These are phyloP conservation scores for Pilophorus perplexus DNA, from an alignment of 2,888 invertebrate genomes.

Conservation along the genomic window DNA sequence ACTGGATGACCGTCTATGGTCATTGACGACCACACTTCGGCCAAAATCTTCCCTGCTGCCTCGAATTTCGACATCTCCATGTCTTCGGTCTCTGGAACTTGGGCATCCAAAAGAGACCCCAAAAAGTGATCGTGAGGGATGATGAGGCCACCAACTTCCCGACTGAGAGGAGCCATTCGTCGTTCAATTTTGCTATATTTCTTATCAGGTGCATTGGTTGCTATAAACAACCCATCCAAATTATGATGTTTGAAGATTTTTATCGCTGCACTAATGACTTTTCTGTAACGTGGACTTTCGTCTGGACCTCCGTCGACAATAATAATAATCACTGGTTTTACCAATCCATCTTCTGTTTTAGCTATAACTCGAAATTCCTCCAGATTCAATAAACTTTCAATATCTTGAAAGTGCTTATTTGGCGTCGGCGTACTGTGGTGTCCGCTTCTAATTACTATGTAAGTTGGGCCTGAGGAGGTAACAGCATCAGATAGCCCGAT, in stretches of 20 bases:
- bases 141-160: slow-evolving; percentile 50
- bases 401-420: too few relatives aligned
- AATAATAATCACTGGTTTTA: slow-evolving; percentile 50
- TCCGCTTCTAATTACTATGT: slow-evolving; percentile 51
- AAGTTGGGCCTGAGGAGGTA: slow-evolving; percentile 53
- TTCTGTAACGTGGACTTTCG: slow-evolving; percentile 48
- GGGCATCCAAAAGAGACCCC: slow-evolving; percentile 49
- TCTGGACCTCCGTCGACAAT: slow-evolving; percentile 49
- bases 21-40: slow-evolving; percentile 52
- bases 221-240: slow-evolving; percentile 50
- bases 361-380: too few relatives aligned
- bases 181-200: slow-evolving; percentile 51
- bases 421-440: too few relatives aligned
- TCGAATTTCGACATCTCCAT: slow-evolving; percentile 51
- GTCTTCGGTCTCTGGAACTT: slow-evolving; percentile 50
- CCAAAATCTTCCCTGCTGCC: slow-evolving; percentile 50
- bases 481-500: slow-evolving; percentile 51
- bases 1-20: slow-evolving; percentile 49
- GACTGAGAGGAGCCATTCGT: slow-evolving; percentile 52
- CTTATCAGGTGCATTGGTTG: slow-evolving; percentile 52
- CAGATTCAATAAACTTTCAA: too few relatives aligned
- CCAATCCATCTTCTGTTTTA: slow-evolving; percentile 25
- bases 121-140: slow-evolving; percentile 51
- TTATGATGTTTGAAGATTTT: slow-evolving; percentile 48
- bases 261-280: slow-evolving; percentile 48